Evolutionary conservation across 2,888 invertebrate species (phyloP), one percentile per base, ranked within the genome.

Genomic region (Stenodema calcarata): DNA sequence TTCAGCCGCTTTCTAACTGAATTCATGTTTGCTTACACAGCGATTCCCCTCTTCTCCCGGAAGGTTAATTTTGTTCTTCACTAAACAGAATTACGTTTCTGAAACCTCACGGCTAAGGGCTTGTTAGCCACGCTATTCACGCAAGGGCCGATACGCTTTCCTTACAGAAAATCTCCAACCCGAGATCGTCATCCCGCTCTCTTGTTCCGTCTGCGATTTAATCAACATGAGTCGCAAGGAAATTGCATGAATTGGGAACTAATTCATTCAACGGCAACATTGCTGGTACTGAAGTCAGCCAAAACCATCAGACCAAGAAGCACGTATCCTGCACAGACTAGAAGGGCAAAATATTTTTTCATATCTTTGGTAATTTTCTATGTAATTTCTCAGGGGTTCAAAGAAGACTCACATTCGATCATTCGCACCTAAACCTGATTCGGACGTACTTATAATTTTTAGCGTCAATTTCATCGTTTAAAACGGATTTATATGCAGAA

Each of bases 1-100:
- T 78, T 78, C 78, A 78, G 44, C 78, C 78, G 78, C 78, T 78
- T 78, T 78, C 78, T 78, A 78, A 78, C 78, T 44, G 78, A 78
- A 78, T 78, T 78, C 78, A 44, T 78, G 78, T 78, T 78, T 78
- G 44, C 78, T 78, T 78, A 42, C 44, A 44, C 78, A 78, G 41
- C 16, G 35, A 16, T 35, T 16, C 18, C 73, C 70, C 27, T 70
- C 35, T 62, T 27, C 27, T 27, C 62, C 62, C 23, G 62, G 27
- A 62, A 27, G 62, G 18, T 62, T 44, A 78, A 44, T 78, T 78
- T 78, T 42, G 44, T 78, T 44, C 23, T 42, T 27, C 6, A 42
- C 41, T 27, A 44, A 78, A 78, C 78, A 78, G 41, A 78, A 44
- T 78, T 78, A 78, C 41, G 18, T 78, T 78, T 44, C 78, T 6